Evolutionary conservation across 1,140 invertebrate species (phyloP).

Genomic region (Hycleus phaleratus): DNA sequence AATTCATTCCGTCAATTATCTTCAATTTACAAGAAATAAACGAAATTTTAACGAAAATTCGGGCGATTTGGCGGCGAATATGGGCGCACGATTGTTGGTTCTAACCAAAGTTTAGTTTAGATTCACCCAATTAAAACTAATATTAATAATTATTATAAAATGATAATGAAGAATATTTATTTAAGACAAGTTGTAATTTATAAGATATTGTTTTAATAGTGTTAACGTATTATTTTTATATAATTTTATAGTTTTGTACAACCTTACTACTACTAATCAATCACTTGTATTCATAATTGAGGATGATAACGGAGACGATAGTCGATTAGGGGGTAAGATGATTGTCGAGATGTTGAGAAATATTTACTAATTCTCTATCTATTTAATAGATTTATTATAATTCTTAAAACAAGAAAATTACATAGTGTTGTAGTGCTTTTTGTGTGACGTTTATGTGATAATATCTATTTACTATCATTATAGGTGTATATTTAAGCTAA

Average conservation of each 20-base stretch:
- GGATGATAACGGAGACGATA: background rate
- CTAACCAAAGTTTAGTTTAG: constrained; percentile 37
- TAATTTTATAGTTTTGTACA: constrained; percentile 37
- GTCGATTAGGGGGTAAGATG: constrained; percentile 4
- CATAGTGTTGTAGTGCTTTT: constrained; percentile 42
- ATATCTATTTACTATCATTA: constrained; percentile 36
- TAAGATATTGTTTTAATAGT: constrained; percentile 23
- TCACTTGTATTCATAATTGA: background rate
- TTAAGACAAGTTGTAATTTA: constrained; percentile 26
- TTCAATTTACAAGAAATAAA: constrained; percentile 12
- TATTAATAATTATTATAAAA: background rate
- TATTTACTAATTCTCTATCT: constrained; percentile 28
- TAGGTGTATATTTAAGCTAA: constrained; percentile 26
- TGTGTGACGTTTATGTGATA: constrained; percentile 45
- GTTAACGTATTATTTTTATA: constrained; percentile 36
- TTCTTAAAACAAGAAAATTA: constrained; percentile 22
- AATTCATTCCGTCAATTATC: constrained; percentile 21
- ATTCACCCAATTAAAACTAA: constrained; percentile 22
- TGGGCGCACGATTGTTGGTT: constrained; percentile 26
- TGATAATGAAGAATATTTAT: constrained; percentile 24
- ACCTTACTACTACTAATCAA: constrained; percentile 12
- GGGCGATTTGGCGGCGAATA: constrained; percentile 9
- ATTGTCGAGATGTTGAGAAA: constrained; percentile 5
- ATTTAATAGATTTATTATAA: constrained; percentile 5
- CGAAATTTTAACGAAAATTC: background rate